Base-by-base conservation (phyloP, 2,797 vertebrate genomes). In the Hypotaenidia okinawae region DNA sequence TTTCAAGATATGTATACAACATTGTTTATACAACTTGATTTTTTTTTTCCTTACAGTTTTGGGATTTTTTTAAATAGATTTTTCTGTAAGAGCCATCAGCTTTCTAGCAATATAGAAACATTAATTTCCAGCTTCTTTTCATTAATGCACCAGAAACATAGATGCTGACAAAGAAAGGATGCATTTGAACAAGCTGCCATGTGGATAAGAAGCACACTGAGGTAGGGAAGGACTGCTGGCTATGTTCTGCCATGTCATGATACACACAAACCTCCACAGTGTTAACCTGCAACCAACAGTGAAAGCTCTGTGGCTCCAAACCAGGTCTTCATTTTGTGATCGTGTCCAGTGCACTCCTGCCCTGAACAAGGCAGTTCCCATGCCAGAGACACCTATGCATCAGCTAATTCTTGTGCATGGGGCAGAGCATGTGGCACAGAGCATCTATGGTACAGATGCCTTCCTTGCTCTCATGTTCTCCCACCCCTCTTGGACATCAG, bases 301-400 rank as follows among this genome's bases (percentile, higher is more conserved):
- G 37, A 9, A 3, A 37, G 19, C 45, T 39, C 55, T 5, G 25
- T 3, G 22, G 54, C 39, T 49, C 19, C 32, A 74, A 73, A 37
- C 9, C 78, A 59, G 30, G 39, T 69, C 45, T 52, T 59, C 19
- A 21, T 23, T 59, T 32, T 24, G 52, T n/a, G 67, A 32, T 6
- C 4, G 24, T 84, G 13, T 18, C 37, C 32, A 54, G 27, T 2
- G 1, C 1, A 0, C 39, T 52, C 51, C 17, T 75, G 24, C 7
- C 19, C 16, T 0, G 7, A 22, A 24, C 1, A 6, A 88, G 43
- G 37, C 30, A 49, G 33, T 25, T 72, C n/a, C 33, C 35, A 12
- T 0, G 1, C 28, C 1, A 5, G 54, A 33, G 54, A 68, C 10
- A 62, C 7, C 12, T 5, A 14, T 1, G 1, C 13, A 9, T 7